These are phyloP conservation scores for Condylostylus longicornis DNA, from an alignment of 1,140 invertebrate species.

Conservation along the genomic window DNA sequence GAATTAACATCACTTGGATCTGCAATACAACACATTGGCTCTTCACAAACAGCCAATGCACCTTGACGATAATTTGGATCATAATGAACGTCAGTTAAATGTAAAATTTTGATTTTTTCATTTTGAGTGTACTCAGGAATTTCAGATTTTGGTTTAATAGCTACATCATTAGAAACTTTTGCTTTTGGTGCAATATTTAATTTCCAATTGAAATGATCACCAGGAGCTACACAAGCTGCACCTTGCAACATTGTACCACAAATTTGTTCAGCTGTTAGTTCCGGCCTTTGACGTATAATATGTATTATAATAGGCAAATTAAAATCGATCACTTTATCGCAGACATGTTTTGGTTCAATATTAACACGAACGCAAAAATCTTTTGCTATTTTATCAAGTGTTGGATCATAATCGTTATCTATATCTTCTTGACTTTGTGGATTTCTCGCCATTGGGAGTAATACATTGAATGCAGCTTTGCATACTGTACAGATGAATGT, in stretches of 20 bases:
- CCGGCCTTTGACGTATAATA: constrained; percentile 17
- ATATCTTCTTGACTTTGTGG: constrained; percentile 18
- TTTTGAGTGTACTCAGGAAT: constrained; percentile 7
- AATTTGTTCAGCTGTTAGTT: constrained; percentile 18
- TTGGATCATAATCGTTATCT: constrained; percentile 10
- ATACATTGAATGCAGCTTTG: constrained; percentile 30
- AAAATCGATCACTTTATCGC: constrained; percentile 37
- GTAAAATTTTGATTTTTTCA: constrained; percentile 41
- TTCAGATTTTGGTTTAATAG: constrained; percentile 11
- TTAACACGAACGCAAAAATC: constrained; percentile 38
- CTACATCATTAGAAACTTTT: too few species aligned
- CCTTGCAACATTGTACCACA: constrained; percentile 20
- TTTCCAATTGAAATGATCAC: constrained; percentile 19
- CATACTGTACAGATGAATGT: constrained; percentile 38
- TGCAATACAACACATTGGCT: constrained; percentile 70
- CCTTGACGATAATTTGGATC: constrained; percentile 54
- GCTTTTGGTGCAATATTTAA: constrained; percentile 9
- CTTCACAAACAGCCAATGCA: constrained; percentile 50
- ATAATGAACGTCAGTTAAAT: constrained; percentile 68
- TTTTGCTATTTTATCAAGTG: constrained; percentile 26
- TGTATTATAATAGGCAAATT: constrained; percentile 31
- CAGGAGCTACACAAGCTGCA: constrained; percentile 14
- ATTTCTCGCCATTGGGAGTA: constrained; percentile 29
- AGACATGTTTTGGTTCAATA: constrained; percentile 40
- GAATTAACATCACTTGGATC: constrained; percentile 39